Base-by-base conservation (phyloP, 2,797 vertebrate species). In the Odontamblyopus rebecca region DNA sequence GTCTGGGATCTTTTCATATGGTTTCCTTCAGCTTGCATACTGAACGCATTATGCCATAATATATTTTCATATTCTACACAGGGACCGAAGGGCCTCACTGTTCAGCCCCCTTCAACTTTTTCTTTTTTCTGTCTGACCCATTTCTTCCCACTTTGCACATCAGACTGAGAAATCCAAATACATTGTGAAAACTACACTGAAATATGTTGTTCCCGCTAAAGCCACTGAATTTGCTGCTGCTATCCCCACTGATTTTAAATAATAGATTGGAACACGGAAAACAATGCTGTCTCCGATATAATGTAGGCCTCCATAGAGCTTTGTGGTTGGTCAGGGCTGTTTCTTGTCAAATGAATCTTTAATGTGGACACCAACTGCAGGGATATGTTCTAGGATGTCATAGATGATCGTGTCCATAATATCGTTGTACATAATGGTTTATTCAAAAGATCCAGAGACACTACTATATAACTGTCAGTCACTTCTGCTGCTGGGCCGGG, bases 11-110 rank as follows among this genome's bases (percentile, higher is more conserved):
- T 88, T 91, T 94, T 93, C 93, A 94, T 95, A 95, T 95, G 94
- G 93, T 94, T 94, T 93, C 86, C 91, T 93, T 95, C 93, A 94
- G 89, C 90, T 86, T 93, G 89, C 94, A 95, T 93, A 94, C 92
- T 95, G 94, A 95, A 94, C 88, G 89, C 92, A 94, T 95, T 95
- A 95, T 91, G 85, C 87, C 82, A 92, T 93, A 90, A 94, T 94
- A 93, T 93, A 94, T 93, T 94, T 93, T 94, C 90, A 94, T 93
- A 93, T 94, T 92, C 88, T 92, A 91, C 86, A 84, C 84, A 79
- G 72, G 78, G 91, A 91, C 78, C 77, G 59, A 70, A 63, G 83
- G 86, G 65, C 85, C 75, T 68, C 71, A 83, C 71, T 81, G 72
- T 72, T 54, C 51, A 41, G 32, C 54, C 38, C 62, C 67, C 60